Evolutionary conservation across 2,888 invertebrate genomes (phyloP).

Genomic region (Conomelus anceps): DNA sequence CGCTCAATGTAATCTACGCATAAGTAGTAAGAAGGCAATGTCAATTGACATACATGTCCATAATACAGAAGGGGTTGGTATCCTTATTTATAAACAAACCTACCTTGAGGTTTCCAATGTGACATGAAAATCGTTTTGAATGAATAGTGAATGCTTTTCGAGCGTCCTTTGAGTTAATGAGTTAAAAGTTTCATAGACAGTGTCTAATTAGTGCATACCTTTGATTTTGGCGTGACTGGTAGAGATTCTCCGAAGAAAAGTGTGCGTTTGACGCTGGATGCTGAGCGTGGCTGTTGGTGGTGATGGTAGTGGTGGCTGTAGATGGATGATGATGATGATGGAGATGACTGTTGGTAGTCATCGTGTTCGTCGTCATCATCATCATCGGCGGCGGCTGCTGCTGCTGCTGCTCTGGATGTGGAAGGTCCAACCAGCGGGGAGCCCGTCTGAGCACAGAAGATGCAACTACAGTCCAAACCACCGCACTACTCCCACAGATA

Average conservation of each 20-base stretch:
- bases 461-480: neutral
- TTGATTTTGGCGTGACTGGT: neutral
- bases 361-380: neutral
- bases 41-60: no score
- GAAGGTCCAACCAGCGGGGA: neutral
- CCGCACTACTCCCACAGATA: neutral
- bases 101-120: no score
- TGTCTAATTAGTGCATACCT: neutral
- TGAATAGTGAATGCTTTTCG: no score
- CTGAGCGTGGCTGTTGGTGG: neutral
- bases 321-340: neutral
- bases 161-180: conserved; percentile 24
- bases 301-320: neutral
- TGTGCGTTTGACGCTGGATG: neutral
- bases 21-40: no score
- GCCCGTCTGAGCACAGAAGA: neutral
- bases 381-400: neutral
- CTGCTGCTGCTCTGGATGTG: neutral
- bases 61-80: no score
- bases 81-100: no score
- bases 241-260: neutral
- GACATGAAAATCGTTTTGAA: no score
- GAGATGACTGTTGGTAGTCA: neutral
- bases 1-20: no score
- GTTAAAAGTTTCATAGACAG: no score